phyloP scores from a whole-genome alignment of 2,888 invertebrate genomes.

The Bedellia somnulentella region DNA sequence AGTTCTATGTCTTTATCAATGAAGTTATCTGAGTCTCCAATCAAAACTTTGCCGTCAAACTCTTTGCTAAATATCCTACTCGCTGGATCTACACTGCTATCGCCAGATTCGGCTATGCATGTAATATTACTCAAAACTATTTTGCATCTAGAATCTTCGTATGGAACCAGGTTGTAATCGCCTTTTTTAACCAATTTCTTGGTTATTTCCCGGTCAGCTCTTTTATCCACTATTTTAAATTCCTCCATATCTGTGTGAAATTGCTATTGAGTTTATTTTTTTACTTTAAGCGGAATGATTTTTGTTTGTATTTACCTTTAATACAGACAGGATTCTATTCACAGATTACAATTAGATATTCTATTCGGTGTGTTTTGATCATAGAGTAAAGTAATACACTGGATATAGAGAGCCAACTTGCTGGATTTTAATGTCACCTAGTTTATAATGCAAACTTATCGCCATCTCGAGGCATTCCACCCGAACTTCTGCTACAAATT shows the following conservation, averaged over 20 bases:
- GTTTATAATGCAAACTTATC: too few relatives aligned
- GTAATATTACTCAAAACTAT: slow-evolving; percentile 28
- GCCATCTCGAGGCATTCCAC: too few relatives aligned
- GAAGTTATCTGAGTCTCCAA: slow-evolving; percentile 47
- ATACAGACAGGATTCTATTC: too few relatives aligned
- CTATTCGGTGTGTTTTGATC: too few relatives aligned
- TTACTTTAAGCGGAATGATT: too few relatives aligned
- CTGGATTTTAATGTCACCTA: too few relatives aligned
- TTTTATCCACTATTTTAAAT: slow-evolving; percentile 24
- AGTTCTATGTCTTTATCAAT: slow-evolving; percentile 58
- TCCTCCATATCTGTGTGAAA: slow-evolving; percentile 20
- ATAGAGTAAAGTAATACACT: too few relatives aligned
- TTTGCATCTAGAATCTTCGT: slow-evolving; percentile 45
- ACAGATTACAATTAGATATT: too few relatives aligned
- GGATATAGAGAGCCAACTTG: too few relatives aligned
- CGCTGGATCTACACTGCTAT: slow-evolving; percentile 26
- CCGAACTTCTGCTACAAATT: too few relatives aligned
- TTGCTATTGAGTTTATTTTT: too few relatives aligned
- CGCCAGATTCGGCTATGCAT: slow-evolving; percentile 22
- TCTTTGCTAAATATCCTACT: slow-evolving; percentile 29
- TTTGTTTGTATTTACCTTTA: too few relatives aligned
- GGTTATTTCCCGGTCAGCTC: slow-evolving; percentile 34
- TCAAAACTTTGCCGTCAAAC: slow-evolving; percentile 43
- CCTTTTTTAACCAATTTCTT: slow-evolving; percentile 37
- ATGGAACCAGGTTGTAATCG: slow-evolving; percentile 37